Evolutionary conservation across 1,140 invertebrate species (phyloP), one percentile per base, ranked within the genome.

Genomic region (Drosophila equinoxialis): DNA sequence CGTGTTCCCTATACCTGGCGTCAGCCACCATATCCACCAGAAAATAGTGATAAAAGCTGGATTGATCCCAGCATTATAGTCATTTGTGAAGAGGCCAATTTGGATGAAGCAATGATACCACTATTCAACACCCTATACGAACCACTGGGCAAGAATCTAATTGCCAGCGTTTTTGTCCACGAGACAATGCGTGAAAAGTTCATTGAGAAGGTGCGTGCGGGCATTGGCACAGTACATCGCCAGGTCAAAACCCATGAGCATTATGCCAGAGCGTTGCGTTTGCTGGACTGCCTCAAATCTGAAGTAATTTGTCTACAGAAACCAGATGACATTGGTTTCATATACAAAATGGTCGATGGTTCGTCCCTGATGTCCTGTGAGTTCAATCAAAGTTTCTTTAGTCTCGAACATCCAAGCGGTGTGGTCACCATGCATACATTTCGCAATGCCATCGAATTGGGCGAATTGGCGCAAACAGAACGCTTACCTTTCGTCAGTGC

Each of bases 341-440:
- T 35, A 0, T 68, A 51, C 55, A 60, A 37, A n/a, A 72, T 86
- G 68, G 65, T 78, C 6, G 7, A 33, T 4, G 79, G 58, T 1
- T 86, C 82, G 1, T 79, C 82, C 0, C 1, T 87, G 0, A 23
- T 86, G 0, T 76, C 82, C 0, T 77, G 83, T 41, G 82, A 82
- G 1, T 86, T 86, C 33, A 60, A 39, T 2, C 82, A 86, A n/a
- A 77, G 69, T 6, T 86, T 71, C 55, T 87, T 87, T 3, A 65
- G 76, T 6, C 10, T n/a, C 1, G n/a, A 26, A 0, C 74, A 59
- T 2, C 83, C 83, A 14, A 87, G 61, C 17, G 17, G 79, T 0
- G 14, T 86, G 57, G 76, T 82, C 0, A 86, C 82, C 1, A 23
- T 87, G 59, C 83, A 86, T 67, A 86, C 83, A 6, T 86, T 79